These are phyloP conservation scores for Lypha dubia DNA, from an alignment of 2,888 invertebrate species.

Conservation along the genomic window DNA sequence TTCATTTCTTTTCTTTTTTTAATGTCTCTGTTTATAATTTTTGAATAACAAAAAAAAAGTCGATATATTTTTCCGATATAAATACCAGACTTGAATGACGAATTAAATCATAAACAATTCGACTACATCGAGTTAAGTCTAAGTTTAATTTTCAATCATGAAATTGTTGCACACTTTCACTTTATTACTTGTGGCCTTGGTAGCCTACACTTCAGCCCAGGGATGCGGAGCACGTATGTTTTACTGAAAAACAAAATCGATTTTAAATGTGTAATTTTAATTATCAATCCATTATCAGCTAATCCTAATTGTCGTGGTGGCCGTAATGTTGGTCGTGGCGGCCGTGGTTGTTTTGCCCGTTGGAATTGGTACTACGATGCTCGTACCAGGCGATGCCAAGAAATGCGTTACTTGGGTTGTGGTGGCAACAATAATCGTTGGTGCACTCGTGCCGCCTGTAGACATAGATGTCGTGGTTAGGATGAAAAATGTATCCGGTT, in stretches of 20 bases:
- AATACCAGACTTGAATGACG: too few relatives aligned
- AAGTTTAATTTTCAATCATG: not conserved
- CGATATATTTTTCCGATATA: too few relatives aligned
- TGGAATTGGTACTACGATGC: slow-evolving; percentile 44
- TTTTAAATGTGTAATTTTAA: not conserved
- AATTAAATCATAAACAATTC: slow-evolving; percentile 26
- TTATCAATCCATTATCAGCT: not conserved
- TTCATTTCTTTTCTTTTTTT: too few relatives aligned
- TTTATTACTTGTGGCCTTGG: slow-evolving; percentile 34
- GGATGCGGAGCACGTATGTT: slow-evolving; percentile 31
- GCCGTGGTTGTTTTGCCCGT: not conserved
- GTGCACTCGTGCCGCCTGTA: slow-evolving; percentile 54
- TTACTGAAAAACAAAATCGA: too few relatives aligned
- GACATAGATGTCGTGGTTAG: slow-evolving; percentile 1
- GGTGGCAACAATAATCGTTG: slow-evolving; percentile 57
- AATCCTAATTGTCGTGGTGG: slow-evolving; percentile 27
- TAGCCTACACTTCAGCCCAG: slow-evolving; percentile 47
- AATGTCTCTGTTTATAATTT: too few relatives aligned
- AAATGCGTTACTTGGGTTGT: slow-evolving; percentile 45
- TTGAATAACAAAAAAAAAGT: too few relatives aligned
- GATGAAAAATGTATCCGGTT: too few relatives aligned
- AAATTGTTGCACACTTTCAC: slow-evolving; percentile 16
- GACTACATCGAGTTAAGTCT: not conserved
- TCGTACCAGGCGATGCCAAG: slow-evolving; percentile 19
- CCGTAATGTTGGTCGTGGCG: slow-evolving; percentile 18